Evolutionary conservation across 2,113 vertebrate species (phyloP).

Genomic region (Arizona elegans): DNA sequence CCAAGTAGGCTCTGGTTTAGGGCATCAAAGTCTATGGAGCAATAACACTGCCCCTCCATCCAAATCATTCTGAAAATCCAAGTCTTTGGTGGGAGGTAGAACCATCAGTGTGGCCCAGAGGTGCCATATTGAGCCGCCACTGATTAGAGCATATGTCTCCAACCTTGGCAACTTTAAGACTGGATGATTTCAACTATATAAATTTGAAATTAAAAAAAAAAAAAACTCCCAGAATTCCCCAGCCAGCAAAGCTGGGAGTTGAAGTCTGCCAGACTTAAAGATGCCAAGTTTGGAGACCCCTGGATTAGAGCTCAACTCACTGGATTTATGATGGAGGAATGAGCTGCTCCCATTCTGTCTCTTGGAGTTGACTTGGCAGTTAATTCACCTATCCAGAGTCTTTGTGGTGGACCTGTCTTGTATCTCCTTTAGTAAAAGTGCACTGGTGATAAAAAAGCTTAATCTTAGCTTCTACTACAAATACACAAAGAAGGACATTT

Average conservation of each 20-base stretch:
- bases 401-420: neutral
- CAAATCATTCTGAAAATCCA: neutral
- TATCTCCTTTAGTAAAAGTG: neutral
- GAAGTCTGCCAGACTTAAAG: too few relatives aligned
- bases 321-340: neutral
- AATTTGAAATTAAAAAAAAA: too few relatives aligned
- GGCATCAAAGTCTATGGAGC: neutral
- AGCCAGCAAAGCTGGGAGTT: too few relatives aligned
- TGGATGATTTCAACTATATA: too few relatives aligned
- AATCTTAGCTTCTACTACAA: neutral
- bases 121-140: neutral
- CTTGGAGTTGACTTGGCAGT: neutral
- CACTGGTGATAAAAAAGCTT: neutral
- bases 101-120: neutral
- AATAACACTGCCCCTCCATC: neutral
- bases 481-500: constrained; percentile 8
- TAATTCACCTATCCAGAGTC: neutral
- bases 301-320: neutral
- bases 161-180: too few relatives aligned
- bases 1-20: neutral
- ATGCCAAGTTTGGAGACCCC: too few relatives aligned
- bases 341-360: neutral
- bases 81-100: neutral
- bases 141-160: neutral
- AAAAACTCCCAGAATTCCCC: too few relatives aligned